phyloP scores from a whole-genome alignment of 2,113 vertebrate genomes.

The Antennarius striatus region DNA sequence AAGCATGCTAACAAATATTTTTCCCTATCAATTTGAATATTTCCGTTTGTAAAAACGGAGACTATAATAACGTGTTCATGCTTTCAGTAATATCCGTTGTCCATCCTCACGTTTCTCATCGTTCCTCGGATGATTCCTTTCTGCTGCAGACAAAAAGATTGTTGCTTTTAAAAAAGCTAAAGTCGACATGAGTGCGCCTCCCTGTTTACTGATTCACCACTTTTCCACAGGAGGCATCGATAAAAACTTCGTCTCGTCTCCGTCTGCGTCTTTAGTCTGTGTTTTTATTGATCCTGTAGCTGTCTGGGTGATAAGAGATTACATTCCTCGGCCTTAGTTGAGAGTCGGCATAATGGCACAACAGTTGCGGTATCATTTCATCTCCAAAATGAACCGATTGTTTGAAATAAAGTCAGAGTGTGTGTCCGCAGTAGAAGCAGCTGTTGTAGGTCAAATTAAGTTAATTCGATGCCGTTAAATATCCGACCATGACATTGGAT shows the following conservation, averaged over 20 bases:
- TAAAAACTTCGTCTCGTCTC: constrained; percentile 16
- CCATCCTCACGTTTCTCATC: too few relatives aligned
- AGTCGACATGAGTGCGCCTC: constrained; percentile 22
- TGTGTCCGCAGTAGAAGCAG: too few relatives aligned
- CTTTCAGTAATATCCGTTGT: too few relatives aligned
- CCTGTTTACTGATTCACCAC: not conserved
- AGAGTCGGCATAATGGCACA: constrained; percentile 12
- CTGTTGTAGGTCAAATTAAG: too few relatives aligned
- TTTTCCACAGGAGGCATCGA: constrained; percentile 9
- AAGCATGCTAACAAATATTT: too few relatives aligned
- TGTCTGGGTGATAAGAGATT: constrained; percentile 2
- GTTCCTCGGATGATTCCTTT: too few relatives aligned
- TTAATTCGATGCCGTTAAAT: too few relatives aligned
- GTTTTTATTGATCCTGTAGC: constrained; percentile 31
- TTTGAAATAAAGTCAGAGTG: too few relatives aligned
- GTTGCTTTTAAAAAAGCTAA: not conserved
- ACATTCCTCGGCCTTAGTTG: constrained; percentile 14
- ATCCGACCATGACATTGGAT: too few relatives aligned
- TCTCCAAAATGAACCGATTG: constrained; percentile 5
- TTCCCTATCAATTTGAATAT: too few relatives aligned
- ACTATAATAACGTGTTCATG: too few relatives aligned
- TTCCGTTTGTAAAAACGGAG: too few relatives aligned
- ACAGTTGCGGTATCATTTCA: constrained; percentile 14
- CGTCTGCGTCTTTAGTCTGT: constrained; percentile 18
- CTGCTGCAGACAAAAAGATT: not conserved